Evolutionary conservation across 2,113 vertebrate genomes (phyloP).

Genomic region (Mesembrinibis cayennensis): DNA sequence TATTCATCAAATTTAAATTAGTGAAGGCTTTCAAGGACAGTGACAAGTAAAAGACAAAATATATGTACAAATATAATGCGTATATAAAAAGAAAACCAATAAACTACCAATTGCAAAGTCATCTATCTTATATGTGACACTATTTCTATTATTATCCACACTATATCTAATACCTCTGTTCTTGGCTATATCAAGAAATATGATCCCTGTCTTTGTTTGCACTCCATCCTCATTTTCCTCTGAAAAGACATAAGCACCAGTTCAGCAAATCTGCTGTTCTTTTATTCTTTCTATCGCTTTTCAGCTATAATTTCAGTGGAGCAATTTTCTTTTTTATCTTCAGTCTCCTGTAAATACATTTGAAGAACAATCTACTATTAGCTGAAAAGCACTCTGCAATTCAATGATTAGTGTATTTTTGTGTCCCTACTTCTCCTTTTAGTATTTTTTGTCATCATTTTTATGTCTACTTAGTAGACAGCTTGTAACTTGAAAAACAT

Average conservation of each 20-base stretch:
- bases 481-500: background rate
- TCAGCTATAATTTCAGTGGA: background rate
- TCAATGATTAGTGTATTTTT: background rate
- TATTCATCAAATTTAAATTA: background rate
- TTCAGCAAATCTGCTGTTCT: constrained; percentile 9
- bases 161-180: background rate
- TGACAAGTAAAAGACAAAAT: background rate
- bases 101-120: background rate
- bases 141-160: background rate
- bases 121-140: background rate
- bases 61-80: background rate
- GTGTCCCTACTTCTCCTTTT: background rate
- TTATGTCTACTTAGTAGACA: background rate
- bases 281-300: background rate
- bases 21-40: background rate
- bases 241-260: background rate
- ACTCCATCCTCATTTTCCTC: background rate
- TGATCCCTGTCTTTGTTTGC: background rate
- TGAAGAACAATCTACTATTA: constrained; percentile 16
- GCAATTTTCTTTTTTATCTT: constrained; percentile 29
- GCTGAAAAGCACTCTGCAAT: background rate
- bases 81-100: background rate
- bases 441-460: background rate
- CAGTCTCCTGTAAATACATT: background rate
- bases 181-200: background rate